phyloP scores from a whole-genome alignment of 2,888 invertebrate genomes.

The Sesia bembeciformis region DNA sequence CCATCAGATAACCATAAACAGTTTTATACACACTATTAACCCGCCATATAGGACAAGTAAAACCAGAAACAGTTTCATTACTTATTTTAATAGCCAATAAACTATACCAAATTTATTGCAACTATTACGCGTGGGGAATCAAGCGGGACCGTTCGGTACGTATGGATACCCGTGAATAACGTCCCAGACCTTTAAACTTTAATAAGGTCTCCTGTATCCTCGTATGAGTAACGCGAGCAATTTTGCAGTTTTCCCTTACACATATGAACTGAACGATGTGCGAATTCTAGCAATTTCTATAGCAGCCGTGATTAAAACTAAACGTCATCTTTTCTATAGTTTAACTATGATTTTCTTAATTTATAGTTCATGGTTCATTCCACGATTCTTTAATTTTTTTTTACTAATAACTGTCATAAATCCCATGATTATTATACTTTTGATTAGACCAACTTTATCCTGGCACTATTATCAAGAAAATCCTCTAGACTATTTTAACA shows the following conservation, averaged over 20 bases:
- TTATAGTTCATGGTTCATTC: too few relatives aligned
- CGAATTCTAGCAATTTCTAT: too few relatives aligned
- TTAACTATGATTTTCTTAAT: too few relatives aligned
- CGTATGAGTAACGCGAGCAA: background rate
- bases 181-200: slow-evolving; percentile 55
- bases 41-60: background rate
- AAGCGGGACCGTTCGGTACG: slow-evolving; percentile 35
- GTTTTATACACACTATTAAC: background rate
- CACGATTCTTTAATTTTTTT: too few relatives aligned
- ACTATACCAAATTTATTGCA: slow-evolving; percentile 58
- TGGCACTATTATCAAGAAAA: too few relatives aligned
- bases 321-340: too few relatives aligned
- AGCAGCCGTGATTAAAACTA: too few relatives aligned
- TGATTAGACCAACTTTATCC: too few relatives aligned
- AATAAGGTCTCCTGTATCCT: slow-evolving; percentile 40
- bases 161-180: slow-evolving; percentile 58
- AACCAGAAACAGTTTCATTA: slow-evolving; percentile 52
- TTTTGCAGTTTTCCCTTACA: background rate
- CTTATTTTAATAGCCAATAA: slow-evolving; percentile 70
- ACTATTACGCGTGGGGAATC: slow-evolving; percentile 61
- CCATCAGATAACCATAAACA: background rate
- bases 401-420: too few relatives aligned
- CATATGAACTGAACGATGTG: too few relatives aligned
- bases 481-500: too few relatives aligned
- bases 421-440: too few relatives aligned